Evolutionary conservation across 53 echinoderm and acorn worm species (phyloP).

Genomic region (Antedon mediterranea): DNA sequence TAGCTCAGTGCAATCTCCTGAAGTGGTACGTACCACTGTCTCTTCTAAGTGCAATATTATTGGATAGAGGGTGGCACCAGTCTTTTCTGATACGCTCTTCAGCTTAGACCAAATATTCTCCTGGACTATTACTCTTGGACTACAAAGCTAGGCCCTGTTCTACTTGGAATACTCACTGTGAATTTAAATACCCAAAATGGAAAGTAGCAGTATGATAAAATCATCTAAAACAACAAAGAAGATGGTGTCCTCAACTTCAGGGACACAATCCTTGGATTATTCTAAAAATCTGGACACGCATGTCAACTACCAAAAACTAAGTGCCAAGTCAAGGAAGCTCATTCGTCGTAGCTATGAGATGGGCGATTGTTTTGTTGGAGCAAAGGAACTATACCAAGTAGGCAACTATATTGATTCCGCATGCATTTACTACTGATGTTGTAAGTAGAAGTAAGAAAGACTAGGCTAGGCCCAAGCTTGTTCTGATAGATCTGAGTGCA

Average conservation of each 20-base stretch:
- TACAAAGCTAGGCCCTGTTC: not conserved
- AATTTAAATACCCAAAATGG: not conserved
- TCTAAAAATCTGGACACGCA: conserved; percentile 32
- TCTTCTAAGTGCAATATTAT: not conserved
- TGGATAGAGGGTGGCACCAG: not conserved
- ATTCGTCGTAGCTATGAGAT: conserved; percentile 92
- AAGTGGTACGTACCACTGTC: not conserved
- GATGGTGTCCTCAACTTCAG: not conserved
- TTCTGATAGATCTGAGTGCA: not conserved
- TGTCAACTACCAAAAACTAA: conserved; percentile 76
- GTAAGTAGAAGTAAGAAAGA: not conserved
- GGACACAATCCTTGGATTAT: conserved; percentile 32
- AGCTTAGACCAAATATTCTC: not conserved
- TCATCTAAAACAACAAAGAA: not conserved
- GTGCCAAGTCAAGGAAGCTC: conserved; percentile 82
- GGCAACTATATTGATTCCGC: conserved; percentile 25
- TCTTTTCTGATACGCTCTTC: not conserved
- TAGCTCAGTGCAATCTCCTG: not conserved
- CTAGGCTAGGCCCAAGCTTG: not conserved
- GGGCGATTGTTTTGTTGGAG: conserved; percentile 74
- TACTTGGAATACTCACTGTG: not conserved
- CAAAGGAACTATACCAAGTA: conserved; percentile 96
- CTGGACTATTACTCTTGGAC: not conserved
- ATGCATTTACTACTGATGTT: not conserved
- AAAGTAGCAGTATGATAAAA: not conserved